A percentile compares a stretch with the other conserved stretches of the same genome.
Evolutionary conservation across 2,113 vertebrate genomes (phyloP).

Genomic region (Rhynchopsitta pachyrhyncha): DNA sequence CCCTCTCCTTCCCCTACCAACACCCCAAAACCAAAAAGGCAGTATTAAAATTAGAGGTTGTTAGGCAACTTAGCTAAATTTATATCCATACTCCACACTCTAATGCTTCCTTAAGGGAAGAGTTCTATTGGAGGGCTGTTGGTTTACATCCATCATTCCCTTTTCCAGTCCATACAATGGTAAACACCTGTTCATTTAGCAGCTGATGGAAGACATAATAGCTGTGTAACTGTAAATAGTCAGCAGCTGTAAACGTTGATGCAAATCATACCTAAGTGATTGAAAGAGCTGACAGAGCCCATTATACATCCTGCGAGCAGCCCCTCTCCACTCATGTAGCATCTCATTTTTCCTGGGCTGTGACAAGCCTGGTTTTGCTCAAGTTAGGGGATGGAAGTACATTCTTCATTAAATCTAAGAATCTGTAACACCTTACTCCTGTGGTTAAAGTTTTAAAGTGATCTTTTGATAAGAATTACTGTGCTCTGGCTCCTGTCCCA

Average conservation of each 20-base stretch:
- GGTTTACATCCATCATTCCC: background rate
- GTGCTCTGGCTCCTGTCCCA: conserved; percentile 28
- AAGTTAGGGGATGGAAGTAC: background rate
- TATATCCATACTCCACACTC: background rate
- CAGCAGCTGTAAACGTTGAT: conserved; percentile 15
- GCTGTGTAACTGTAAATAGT: conserved; percentile 3
- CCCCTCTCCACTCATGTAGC: background rate
- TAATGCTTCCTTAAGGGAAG: background rate
- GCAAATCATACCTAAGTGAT: conserved; percentile 1
- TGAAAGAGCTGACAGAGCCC: background rate
- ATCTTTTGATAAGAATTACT: conserved; percentile 22
- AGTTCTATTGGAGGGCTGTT: background rate
- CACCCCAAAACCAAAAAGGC: background rate
- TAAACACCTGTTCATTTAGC: conserved; percentile 38
- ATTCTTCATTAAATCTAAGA: background rate
- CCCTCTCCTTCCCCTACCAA: background rate
- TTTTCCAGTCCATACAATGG: background rate
- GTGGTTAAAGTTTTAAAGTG: conserved; percentile 9
- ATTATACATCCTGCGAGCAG: background rate
- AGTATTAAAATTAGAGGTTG: background rate
- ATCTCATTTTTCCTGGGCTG: background rate
- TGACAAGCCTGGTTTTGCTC: conserved; percentile 10
- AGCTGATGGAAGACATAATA: conserved; percentile 29
- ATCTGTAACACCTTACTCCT: background rate
- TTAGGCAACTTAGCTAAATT: conserved; percentile 17